phyloP scores from a whole-genome alignment of 1,140 invertebrate genomes.

The Drosophila novamexicana region DNA sequence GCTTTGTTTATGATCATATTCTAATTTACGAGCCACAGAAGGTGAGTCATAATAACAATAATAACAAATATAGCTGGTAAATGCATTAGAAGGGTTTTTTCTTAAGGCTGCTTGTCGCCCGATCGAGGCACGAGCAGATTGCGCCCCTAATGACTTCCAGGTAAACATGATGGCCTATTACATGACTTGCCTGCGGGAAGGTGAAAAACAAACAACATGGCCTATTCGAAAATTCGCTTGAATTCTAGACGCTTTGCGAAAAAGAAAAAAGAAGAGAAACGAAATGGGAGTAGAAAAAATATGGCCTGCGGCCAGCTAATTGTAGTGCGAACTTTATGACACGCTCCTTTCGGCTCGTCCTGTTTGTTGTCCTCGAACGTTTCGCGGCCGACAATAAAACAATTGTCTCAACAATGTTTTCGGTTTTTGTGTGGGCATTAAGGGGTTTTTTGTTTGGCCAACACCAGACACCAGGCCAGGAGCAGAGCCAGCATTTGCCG shows the following conservation, averaged over 20 bases:
- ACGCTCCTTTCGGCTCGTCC: conserved; percentile 22
- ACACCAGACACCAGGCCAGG: conserved; percentile 47
- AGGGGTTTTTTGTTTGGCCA: conserved; percentile 77
- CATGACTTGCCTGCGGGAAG: conserved; percentile 60
- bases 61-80: neutral
- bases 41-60: conserved; percentile 30
- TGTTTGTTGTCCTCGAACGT: conserved; percentile 63
- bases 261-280: conserved; percentile 34
- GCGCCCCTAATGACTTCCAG: conserved; percentile 77
- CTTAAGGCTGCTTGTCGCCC: conserved; percentile 21
- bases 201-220: conserved; percentile 20
- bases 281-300: conserved; percentile 38
- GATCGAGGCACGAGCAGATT: conserved; percentile 30
- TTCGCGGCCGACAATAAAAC: conserved; percentile 58
- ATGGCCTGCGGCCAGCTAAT: conserved; percentile 70
- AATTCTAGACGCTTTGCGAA: conserved; percentile 69
- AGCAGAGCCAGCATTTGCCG: conserved; percentile 27
- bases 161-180: conserved; percentile 58
- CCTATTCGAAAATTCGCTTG: conserved; percentile 56
- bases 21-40: conserved; percentile 55
- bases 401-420: conserved; percentile 77
- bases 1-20: conserved; percentile 52
- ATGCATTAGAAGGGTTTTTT: conserved; percentile 61
- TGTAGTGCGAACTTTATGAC: conserved; percentile 73
- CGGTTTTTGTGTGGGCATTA: conserved; percentile 59